Conservation (phyloP, 2,113 vertebrate species). For the Oreochromis spilurus region DNA sequence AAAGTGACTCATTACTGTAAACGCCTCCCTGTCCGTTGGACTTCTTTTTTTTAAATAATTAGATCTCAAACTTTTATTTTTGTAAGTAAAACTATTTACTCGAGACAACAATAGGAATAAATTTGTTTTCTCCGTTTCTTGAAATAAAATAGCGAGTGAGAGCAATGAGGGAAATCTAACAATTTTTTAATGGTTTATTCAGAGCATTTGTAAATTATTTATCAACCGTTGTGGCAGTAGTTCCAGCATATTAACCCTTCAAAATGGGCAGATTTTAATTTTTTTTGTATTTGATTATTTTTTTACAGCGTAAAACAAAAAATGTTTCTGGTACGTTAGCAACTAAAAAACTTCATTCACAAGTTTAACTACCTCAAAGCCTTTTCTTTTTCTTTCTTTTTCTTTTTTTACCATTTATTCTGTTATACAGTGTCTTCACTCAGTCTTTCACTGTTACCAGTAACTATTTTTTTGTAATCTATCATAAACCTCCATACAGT, state of each 20-base stretch:
- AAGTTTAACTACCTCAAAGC: not conserved
- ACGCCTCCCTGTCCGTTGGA: rapidly evolving
- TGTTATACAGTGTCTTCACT: not conserved
- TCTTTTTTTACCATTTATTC: not conserved
- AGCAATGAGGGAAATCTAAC: not conserved
- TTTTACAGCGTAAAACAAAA: not conserved
- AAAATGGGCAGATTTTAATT: not conserved
- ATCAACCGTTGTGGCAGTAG: not conserved
- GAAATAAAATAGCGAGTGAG: not conserved
- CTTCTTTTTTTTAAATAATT: not conserved
- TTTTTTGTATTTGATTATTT: not conserved
- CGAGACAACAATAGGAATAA: not conserved
- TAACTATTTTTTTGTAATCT: not conserved
- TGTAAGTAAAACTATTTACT: not conserved
- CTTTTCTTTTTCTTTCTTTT: not conserved
- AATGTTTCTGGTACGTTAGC: not conserved
- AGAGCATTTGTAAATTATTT: not conserved
- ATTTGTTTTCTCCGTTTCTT: not conserved
- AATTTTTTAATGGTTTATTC: not conserved
- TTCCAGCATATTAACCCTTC: not conserved
- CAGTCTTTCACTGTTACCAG: not conserved
- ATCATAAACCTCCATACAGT: not conserved
- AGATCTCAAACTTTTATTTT: not conserved
- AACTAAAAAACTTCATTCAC: not conserved
- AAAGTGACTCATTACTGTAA: not conserved